Evolutionary conservation across 2,888 invertebrate species (phyloP).

Genomic region (Crematogaster levior): DNA sequence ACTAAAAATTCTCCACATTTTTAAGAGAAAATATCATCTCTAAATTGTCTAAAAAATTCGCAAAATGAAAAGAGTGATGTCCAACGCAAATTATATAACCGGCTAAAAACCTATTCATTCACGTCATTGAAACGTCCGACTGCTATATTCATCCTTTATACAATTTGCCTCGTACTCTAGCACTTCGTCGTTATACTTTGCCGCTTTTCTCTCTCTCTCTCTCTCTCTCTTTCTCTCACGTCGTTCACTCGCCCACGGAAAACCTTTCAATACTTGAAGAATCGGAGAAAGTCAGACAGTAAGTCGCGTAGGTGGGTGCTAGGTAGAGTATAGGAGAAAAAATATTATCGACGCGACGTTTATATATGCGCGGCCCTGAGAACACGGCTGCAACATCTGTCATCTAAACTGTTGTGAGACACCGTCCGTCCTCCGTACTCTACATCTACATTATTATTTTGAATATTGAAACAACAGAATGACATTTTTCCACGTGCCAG

Average conservation of each 20-base stretch:
- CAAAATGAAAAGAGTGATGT: conserved; percentile 3
- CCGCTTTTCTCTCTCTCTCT: neutral
- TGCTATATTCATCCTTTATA: neutral
- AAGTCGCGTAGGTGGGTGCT: neutral
- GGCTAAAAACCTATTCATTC: neutral
- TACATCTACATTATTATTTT: conserved; percentile 11
- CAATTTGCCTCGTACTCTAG: neutral
- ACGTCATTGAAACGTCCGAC: neutral
- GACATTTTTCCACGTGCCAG: neutral
- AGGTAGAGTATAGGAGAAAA: neutral
- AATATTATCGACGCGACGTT: conserved; percentile 13
- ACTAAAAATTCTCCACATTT: neutral
- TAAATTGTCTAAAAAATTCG: neutral
- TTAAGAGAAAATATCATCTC: neutral
- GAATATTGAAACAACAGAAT: conserved; percentile 4
- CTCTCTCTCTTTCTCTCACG: neutral
- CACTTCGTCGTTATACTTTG: conserved; percentile 8
- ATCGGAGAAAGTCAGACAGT: conserved; percentile 22
- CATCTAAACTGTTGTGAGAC: conserved; percentile 16
- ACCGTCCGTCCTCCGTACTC: neutral
- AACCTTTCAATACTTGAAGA: conserved; percentile 40
- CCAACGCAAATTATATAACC: conserved; percentile 21
- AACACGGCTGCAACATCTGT: conserved; percentile 36
- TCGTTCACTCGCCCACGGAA: conserved; percentile 19
- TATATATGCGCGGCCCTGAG: conserved; percentile 11